phyloP scores from a whole-genome alignment of 2,888 invertebrate genomes.

The Synanthedon andrenaeformis region DNA sequence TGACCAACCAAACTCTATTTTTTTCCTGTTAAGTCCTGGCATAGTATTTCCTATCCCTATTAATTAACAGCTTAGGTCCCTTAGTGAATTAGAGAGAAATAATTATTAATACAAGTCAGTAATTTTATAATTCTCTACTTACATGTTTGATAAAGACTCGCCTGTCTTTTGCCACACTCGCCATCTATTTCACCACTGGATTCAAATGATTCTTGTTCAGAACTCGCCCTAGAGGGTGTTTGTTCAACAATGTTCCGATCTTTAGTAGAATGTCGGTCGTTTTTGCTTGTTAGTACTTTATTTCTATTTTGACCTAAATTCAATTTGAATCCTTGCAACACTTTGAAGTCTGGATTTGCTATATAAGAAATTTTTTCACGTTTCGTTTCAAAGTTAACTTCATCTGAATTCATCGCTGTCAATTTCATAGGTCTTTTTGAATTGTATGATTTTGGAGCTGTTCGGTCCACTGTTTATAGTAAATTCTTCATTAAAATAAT shows the following conservation, averaged over 20 bases:
- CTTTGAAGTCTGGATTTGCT: slow-evolving; percentile 52
- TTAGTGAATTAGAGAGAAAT: too few species aligned
- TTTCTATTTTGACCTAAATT: slow-evolving; percentile 39
- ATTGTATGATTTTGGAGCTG: slow-evolving; percentile 11
- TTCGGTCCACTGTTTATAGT: slow-evolving; percentile 13
- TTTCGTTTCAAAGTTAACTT: slow-evolving; percentile 22
- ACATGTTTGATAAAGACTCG: too few species aligned
- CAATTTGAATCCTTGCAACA: slow-evolving; percentile 51
- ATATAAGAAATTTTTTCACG: slow-evolving; percentile 44
- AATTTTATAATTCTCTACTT: too few species aligned
- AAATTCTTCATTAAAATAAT: not conserved
- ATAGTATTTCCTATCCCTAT: too few species aligned
- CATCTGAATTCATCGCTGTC: slow-evolving; percentile 19
- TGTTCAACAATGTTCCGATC: slow-evolving; percentile 11
- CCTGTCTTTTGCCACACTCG: slow-evolving; percentile 26
- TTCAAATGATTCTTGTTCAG: slow-evolving; percentile 19
- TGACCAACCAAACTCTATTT: too few species aligned
- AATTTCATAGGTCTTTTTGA: slow-evolving; percentile 26
- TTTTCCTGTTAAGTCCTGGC: too few species aligned
- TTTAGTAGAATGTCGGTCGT: slow-evolving; percentile 25
- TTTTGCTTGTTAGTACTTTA: slow-evolving; percentile 12
- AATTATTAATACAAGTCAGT: too few species aligned
- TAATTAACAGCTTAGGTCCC: too few species aligned
- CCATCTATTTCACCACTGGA: slow-evolving; percentile 27
- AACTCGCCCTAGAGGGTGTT: slow-evolving; percentile 1